phyloP scores from a whole-genome alignment of 2,797 vertebrate species.

The Diglossa cyanea region DNA sequence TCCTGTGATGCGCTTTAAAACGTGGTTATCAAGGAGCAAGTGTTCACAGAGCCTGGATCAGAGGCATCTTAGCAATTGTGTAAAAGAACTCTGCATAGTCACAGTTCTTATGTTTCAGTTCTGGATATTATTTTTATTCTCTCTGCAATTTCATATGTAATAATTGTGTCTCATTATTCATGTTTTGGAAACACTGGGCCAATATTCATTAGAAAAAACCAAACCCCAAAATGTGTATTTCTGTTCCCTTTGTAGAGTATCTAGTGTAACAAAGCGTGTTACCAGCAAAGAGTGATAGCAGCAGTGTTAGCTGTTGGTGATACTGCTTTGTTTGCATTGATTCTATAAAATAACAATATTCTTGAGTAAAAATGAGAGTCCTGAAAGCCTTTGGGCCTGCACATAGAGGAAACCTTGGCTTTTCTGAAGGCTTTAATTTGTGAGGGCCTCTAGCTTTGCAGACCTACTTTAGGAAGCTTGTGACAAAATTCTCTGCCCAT shows the following conservation, averaged over 20 bases:
- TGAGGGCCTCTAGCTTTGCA: background rate
- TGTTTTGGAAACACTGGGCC: accelerated
- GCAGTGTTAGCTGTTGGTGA: background rate
- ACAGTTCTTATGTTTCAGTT: background rate
- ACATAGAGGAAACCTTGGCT: background rate
- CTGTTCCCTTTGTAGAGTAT: background rate
- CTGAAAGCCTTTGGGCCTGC: background rate
- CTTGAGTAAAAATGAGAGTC: background rate
- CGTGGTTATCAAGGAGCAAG: background rate
- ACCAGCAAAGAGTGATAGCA: background rate
- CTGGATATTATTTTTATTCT: background rate
- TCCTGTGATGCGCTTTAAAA: background rate
- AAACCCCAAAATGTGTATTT: accelerated
- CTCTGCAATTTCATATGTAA: background rate
- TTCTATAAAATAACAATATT: background rate
- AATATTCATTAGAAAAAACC: background rate
- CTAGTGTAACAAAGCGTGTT: accelerated
- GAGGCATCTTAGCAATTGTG: no score
- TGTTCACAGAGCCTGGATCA: background rate
- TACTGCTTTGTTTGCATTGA: background rate
- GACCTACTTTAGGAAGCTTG: background rate
- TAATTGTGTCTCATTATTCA: background rate
- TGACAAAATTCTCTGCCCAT: background rate
- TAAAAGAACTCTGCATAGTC: background rate
- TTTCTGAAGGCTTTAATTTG: background rate